These are phyloP conservation scores for Hydrolagus colliei DNA, from an alignment of 2,797 vertebrate genomes.

Conservation along the genomic window DNA sequence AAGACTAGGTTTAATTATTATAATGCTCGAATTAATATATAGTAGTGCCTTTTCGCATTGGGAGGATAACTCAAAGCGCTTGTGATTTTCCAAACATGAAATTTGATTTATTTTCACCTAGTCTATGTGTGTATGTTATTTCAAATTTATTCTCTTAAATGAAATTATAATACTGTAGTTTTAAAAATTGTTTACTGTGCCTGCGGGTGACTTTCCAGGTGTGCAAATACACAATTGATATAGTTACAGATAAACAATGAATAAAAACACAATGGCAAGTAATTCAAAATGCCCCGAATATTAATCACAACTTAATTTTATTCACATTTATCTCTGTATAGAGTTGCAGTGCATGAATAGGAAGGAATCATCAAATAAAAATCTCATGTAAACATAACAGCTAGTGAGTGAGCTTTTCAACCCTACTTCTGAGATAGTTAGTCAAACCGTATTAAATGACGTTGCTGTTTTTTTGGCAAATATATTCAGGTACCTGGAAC, in stretches of 20 bases:
- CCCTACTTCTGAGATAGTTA: background rate
- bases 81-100: background rate
- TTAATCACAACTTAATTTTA: slow-evolving; percentile 20
- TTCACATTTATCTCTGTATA: background rate
- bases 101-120: too few species aligned
- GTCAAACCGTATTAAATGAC: background rate
- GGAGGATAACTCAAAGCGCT: background rate
- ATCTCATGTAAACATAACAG: slow-evolving; percentile 4
- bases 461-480: background rate
- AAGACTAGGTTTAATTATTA: background rate
- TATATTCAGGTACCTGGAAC: background rate
- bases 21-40: background rate
- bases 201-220: background rate
- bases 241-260: background rate
- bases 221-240: too few species aligned
- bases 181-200: background rate
- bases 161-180: background rate
- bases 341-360: slow-evolving; percentile 5
- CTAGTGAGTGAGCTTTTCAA: background rate
- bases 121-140: too few species aligned
- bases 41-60: background rate
- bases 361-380: background rate
- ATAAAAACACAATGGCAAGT: background rate
- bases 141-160: background rate
- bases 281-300: background rate